These are phyloP conservation scores for Orthosia incerta DNA, from an alignment of 2,888 invertebrate species.

Conservation along the genomic window DNA sequence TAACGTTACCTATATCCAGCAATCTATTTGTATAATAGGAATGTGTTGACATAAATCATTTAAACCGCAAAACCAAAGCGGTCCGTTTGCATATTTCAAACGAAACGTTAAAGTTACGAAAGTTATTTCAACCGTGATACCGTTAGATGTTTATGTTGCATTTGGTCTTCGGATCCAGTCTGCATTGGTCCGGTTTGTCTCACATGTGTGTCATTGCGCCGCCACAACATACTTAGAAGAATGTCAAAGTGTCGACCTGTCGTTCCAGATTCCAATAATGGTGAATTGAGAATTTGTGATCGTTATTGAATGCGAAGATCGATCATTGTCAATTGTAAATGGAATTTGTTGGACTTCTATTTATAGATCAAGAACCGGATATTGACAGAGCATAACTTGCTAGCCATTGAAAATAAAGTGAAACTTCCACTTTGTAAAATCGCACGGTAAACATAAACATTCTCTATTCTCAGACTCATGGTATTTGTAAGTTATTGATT, in stretches of 20 bases:
- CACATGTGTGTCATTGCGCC: slow-evolving; percentile 7
- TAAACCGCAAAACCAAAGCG: slow-evolving; percentile 10
- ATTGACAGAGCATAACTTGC: background rate
- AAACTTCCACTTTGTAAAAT: slow-evolving; percentile 10
- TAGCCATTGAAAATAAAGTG: background rate
- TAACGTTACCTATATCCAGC: slow-evolving; percentile 8
- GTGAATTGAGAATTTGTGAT: background rate
- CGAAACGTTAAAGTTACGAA: slow-evolving; percentile 30
- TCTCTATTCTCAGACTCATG: background rate
- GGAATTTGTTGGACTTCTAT: background rate
- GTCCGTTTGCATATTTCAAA: slow-evolving; percentile 32
- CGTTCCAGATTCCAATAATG: slow-evolving; percentile 1
- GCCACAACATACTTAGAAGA: slow-evolving; percentile 23
- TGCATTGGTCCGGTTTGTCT: slow-evolving; percentile 30
- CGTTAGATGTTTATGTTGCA: slow-evolving; percentile 44
- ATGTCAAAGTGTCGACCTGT: slow-evolving; percentile 19
- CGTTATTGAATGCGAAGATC: slow-evolving; percentile 1
- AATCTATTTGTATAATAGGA: slow-evolving; percentile 18
- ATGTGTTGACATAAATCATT: slow-evolving; percentile 24
- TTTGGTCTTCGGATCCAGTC: slow-evolving; percentile 48
- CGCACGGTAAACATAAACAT: background rate
- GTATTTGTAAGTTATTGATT: slow-evolving; percentile 19
- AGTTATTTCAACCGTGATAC: slow-evolving; percentile 35
- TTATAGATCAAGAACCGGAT: slow-evolving; percentile 5
- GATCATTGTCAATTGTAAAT: slow-evolving; percentile 1